phyloP scores from a whole-genome alignment of 1,140 invertebrate species.

The Atta colombica region DNA sequence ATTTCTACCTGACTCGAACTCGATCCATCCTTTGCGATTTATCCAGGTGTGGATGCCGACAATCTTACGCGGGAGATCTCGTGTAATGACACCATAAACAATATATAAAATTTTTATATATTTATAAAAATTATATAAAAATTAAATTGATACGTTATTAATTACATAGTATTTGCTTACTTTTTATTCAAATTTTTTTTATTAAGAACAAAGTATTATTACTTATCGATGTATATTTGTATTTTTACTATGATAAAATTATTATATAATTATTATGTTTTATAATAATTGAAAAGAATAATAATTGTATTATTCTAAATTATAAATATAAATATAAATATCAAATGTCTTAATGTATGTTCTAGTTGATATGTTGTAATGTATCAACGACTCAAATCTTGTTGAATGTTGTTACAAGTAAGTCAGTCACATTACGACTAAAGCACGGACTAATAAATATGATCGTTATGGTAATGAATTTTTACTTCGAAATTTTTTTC shows the following conservation, averaged over 20 bases:
- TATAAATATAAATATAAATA: too few relatives aligned
- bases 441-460: neutral
- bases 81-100: neutral
- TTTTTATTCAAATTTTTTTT: neutral
- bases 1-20: slow-evolving; percentile 66
- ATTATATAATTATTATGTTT: neutral
- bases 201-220: neutral
- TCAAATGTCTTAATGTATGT: too few relatives aligned
- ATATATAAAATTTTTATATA: neutral
- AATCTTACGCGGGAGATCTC: slow-evolving; percentile 19
- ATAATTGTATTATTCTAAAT: too few relatives aligned
- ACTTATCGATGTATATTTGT: neutral
- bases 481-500: slow-evolving; percentile 30
- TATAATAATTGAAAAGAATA: too few relatives aligned
- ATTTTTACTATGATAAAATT: neutral
- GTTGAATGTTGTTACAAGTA: neutral
- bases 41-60: slow-evolving; percentile 41
- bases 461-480: neutral
- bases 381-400: neutral
- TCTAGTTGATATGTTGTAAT: too few relatives aligned
- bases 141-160: neutral
- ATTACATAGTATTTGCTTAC: neutral
- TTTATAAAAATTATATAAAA: neutral
- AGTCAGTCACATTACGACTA: neutral
- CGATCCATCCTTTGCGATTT: slow-evolving; percentile 62